Conservation (phyloP, 2,113 vertebrate species). For the Colossoma macropomum region DNA sequence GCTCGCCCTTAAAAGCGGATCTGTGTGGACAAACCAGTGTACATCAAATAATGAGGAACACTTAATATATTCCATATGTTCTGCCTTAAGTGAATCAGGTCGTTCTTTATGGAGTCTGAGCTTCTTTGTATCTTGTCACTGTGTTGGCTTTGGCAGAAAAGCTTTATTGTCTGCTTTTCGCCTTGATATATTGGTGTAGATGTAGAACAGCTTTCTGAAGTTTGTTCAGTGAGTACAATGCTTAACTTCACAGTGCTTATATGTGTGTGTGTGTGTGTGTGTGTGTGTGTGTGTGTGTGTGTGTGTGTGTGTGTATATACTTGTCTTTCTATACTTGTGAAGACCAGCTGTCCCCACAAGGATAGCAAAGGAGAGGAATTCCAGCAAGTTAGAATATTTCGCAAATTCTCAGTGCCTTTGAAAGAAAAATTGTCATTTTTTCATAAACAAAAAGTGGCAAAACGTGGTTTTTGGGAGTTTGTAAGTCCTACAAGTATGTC, state of each 20-base stretch:
- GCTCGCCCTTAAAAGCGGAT: neutral
- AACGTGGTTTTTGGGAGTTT: too few relatives aligned
- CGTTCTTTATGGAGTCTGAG: neutral
- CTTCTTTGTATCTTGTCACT: too few relatives aligned
- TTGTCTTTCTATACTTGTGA: neutral
- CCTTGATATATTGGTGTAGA: neutral
- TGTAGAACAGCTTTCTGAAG: neutral
- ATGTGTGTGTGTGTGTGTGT: neutral
- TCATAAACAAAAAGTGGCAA: too few relatives aligned
- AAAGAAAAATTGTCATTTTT: too few relatives aligned
- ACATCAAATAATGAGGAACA: neutral
- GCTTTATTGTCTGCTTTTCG: neutral
- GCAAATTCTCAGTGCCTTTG: too few relatives aligned
- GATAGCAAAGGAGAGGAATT: too few relatives aligned
- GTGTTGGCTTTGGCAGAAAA: neutral
- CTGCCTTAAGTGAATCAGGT: neutral
- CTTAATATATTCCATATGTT: constrained; percentile 29
- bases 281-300: too few relatives aligned
- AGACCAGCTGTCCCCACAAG: neutral
- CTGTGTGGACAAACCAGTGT: neutral
- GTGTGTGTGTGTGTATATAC: too few relatives aligned
- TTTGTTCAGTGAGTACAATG: neutral
- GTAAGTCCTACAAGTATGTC: too few relatives aligned
- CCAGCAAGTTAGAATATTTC: too few relatives aligned
- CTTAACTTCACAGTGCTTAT: neutral